A percentile compares a stretch with the other conserved stretches of the same genome.
Evolutionary conservation across 2,888 invertebrate species (phyloP).

Genomic region (Unio delphinus): DNA sequence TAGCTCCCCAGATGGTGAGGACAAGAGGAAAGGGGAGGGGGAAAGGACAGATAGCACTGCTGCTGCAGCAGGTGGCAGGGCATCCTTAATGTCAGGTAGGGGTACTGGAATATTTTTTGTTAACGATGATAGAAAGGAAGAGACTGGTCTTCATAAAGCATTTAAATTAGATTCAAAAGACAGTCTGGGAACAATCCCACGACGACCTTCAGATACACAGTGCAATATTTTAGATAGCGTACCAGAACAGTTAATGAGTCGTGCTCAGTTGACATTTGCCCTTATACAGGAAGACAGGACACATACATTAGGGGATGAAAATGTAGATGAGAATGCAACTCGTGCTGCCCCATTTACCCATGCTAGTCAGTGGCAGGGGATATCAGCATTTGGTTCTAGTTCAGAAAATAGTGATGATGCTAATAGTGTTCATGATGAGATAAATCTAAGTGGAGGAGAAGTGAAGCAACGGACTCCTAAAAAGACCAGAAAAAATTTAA

Average conservation of each 20-base stretch:
- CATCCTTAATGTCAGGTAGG: no score
- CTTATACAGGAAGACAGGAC: slow-evolving; percentile 63
- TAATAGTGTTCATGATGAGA: slow-evolving; percentile 46
- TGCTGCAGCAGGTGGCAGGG: no score
- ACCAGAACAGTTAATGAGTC: slow-evolving; percentile 48
- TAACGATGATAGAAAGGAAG: slow-evolving; percentile 20
- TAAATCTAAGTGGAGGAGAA: slow-evolving; percentile 46
- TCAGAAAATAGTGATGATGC: slow-evolving; percentile 77
- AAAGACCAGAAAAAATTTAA: slow-evolving; percentile 36
- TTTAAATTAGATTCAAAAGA: slow-evolving; percentile 28
- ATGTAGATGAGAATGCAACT: slow-evolving; percentile 68
- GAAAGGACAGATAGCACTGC: no score
- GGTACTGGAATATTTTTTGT: slow-evolving; percentile 14
- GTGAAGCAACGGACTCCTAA: slow-evolving; percentile 43
- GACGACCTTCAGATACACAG: slow-evolving; percentile 37
- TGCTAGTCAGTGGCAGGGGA: slow-evolving; percentile 93
- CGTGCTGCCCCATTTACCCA: slow-evolving; percentile 79
- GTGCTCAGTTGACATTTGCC: slow-evolving; percentile 59
- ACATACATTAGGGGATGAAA: slow-evolving; percentile 59
- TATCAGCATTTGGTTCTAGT: slow-evolving; percentile 91
- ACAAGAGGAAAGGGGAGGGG: no score
- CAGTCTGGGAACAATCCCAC: slow-evolving; percentile 17
- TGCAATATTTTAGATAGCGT: slow-evolving; percentile 47
- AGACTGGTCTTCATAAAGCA: slow-evolving; percentile 33
- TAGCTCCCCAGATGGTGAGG: no score